These are phyloP conservation scores for Tor tambroides DNA, from an alignment of 2,113 vertebrate species.

Conservation along the genomic window DNA sequence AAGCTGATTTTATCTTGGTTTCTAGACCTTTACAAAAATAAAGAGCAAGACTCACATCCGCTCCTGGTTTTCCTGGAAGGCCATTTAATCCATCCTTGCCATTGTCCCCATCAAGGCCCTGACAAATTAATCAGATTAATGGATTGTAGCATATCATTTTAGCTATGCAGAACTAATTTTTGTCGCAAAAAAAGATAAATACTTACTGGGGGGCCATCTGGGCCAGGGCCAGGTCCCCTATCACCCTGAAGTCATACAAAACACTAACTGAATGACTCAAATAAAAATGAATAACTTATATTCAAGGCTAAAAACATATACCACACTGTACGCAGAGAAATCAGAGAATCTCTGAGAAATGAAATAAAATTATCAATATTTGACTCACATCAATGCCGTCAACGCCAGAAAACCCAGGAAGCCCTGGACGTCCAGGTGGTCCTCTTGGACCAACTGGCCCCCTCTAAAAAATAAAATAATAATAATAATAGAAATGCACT, in stretches of 20 bases:
- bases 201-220: slow-evolving; percentile 84
- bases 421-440: slow-evolving; percentile 80
- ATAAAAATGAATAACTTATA: not conserved
- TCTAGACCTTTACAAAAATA: not conserved
- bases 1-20: slow-evolving; percentile 13
- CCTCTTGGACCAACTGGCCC: slow-evolving; percentile 84
- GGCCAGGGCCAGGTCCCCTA: slow-evolving; percentile 82
- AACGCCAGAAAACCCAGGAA: slow-evolving; percentile 88
- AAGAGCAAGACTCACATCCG: slow-evolving; percentile 84
- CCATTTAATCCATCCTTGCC: slow-evolving; percentile 85
- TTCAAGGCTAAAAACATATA: not conserved
- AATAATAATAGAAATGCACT: not conserved
- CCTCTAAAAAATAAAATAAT: slow-evolving; percentile 78
- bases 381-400: slow-evolving; percentile 96
- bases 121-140: slow-evolving; percentile 26
- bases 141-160: not conserved
- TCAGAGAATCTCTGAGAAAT: not conserved
- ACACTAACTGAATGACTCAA: not conserved
- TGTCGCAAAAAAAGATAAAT: not conserved
- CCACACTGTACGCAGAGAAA: not conserved
- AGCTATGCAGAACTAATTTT: not conserved
- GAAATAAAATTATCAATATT: not conserved
- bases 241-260: slow-evolving; percentile 80
- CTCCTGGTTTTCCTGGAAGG: slow-evolving; percentile 84
- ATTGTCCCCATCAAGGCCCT: slow-evolving; percentile 86